Percentiles rank a stretch among this genome's conserved stretches.
Conservation (phyloP, 2,888 invertebrate genomes). For the Boloria euphrosyne region DNA sequence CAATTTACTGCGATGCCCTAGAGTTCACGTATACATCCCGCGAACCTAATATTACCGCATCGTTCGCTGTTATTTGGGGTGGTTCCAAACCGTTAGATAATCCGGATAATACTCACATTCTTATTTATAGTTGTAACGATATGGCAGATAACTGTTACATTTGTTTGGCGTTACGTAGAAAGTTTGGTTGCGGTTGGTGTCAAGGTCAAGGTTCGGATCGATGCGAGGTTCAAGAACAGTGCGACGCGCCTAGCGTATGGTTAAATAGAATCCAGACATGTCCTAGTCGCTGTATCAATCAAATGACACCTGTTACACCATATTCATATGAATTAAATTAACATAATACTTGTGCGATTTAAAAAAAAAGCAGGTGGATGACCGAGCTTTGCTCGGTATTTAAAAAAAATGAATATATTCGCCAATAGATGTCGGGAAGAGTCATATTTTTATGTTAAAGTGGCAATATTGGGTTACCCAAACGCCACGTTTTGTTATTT, state of each 20-base stretch:
- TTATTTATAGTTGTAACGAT: constrained; percentile 95
- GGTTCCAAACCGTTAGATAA: constrained; percentile 97
- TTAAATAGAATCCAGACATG: constrained; percentile 95
- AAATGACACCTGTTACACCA: too few species aligned
- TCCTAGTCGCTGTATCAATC: constrained; percentile 85
- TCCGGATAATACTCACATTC: constrained; percentile 96
- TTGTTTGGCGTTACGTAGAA: constrained; percentile 94
- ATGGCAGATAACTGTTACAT: constrained; percentile 99
- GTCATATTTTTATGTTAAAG: too few species aligned
- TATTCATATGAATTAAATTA: too few species aligned
- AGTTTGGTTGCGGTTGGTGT: constrained; percentile 98
- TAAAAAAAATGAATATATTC: too few species aligned
- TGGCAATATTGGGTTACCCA: too few species aligned
- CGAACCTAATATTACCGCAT: constrained; percentile 95
- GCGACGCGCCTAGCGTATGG: constrained; percentile 91
- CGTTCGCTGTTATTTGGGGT: constrained; percentile 97
- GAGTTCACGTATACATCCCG: constrained; percentile 95
- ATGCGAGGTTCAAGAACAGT: constrained; percentile 96
- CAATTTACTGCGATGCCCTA: constrained; percentile 96
- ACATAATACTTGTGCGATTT: too few species aligned
- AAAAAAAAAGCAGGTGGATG: too few species aligned
- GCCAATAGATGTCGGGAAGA: too few species aligned
- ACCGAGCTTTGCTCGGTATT: too few species aligned
- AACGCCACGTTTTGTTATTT: too few species aligned
- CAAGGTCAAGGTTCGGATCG: constrained; percentile 89